These are phyloP conservation scores for Cataglyphis albicans DNA, from an alignment of 2,888 invertebrate genomes.

Conservation along the genomic window DNA sequence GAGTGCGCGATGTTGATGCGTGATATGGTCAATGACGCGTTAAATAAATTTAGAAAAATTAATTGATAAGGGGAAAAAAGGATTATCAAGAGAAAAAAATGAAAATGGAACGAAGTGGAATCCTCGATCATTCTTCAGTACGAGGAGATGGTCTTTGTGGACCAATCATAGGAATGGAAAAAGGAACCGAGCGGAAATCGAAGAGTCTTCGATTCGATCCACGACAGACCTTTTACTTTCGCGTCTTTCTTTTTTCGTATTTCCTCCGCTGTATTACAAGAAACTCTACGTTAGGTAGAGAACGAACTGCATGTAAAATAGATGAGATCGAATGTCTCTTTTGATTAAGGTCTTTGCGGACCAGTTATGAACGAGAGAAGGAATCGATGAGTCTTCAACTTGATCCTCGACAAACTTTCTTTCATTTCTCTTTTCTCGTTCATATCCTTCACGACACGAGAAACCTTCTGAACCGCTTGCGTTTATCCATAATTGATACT, in stretches of 20 bases:
- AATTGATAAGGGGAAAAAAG: background rate
- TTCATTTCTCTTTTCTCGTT: constrained; percentile 62
- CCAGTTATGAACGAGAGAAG: constrained; percentile 60
- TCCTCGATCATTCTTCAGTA: constrained; percentile 45
- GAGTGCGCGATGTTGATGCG: background rate
- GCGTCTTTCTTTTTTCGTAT: constrained; percentile 32
- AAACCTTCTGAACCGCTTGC: constrained; percentile 34
- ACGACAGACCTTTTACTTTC: constrained; percentile 16
- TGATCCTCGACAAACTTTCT: constrained; percentile 42
- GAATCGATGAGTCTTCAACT: constrained; percentile 43
- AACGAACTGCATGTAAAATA: constrained; percentile 34
- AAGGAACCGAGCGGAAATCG: constrained; percentile 39
- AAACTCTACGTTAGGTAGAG: constrained; percentile 1
- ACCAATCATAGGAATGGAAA: constrained; percentile 63
- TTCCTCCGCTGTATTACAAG: background rate
- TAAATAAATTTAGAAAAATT: background rate
- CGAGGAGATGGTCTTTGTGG: constrained; percentile 45
- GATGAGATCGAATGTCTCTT: constrained; percentile 19
- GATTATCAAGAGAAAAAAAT: background rate
- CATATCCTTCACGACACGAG: constrained; percentile 25
- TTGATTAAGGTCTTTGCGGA: constrained; percentile 50
- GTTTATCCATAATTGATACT: constrained; percentile 12
- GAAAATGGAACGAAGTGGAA: constrained; percentile 48
- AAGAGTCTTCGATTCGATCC: constrained; percentile 38
- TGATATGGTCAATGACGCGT: constrained; percentile 1